Evolutionary conservation across 2,888 invertebrate species (phyloP), one percentile per base, ranked within the genome.

Genomic region (Gnatocerus cornutus): DNA sequence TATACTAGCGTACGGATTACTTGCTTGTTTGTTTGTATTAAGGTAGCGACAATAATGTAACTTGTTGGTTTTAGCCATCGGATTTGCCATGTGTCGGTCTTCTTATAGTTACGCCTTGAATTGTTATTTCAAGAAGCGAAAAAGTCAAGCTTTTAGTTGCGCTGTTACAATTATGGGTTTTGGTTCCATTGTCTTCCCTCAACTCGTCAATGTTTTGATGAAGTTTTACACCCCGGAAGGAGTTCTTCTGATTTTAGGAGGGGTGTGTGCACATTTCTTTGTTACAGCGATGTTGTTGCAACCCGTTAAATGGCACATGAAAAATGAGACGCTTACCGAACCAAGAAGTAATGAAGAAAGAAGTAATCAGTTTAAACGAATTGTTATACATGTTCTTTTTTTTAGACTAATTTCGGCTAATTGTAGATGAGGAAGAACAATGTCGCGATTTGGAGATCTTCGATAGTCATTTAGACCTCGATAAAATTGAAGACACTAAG

Each of bases 291-390:
- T 87, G 68, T 82, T 92, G 64, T 85, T 92, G 46, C 90, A 91
- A 76, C 92, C 92, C 12, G 87, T 90, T 1, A 89, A 90, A 82
- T 90, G 90, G 90, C 91, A 92, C 81, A 83, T 88, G 81, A 88
- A 85, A 39, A 45, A 62, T 56, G 50, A 50, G 8, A 3, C 8
- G 13, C 29, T 10, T 1, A 46, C 7, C 16, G 48, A 27, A 50
- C n/a, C 7, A 50, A 50, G 50, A 48, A 48, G 48, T 48, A 48
- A 48, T 48, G 21, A 41, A 37, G 14, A 37, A 16, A 21, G 21
- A 21, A 21, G 21, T 21, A 21, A 21, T 58, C 43, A 56, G 3
- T 41, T 37, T 10, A 16, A 7, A 27, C 27, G 16, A 55, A 21
- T 13, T 16, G 55, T 55, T 14, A 55, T 13, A 41, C 29, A 52